Evolutionary conservation across 64 coral and sea anemone species (phyloP), one percentile per base, ranked within the genome.

Genomic region (Stylophora pistillata): DNA sequence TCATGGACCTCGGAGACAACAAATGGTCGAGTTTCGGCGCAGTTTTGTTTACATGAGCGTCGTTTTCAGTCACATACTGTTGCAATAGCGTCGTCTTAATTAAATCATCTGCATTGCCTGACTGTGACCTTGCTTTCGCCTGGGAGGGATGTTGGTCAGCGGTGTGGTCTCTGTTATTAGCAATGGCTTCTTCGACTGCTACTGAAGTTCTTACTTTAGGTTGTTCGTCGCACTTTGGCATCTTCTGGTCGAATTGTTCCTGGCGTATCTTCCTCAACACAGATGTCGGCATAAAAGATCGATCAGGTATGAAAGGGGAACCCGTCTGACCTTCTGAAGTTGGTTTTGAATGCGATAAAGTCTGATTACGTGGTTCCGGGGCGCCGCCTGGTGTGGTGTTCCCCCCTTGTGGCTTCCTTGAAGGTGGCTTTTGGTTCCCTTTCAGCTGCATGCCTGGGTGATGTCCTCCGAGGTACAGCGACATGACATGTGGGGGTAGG

Each of bases 261-360:
- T 92, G 73, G 15, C 86, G 83, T 15, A 92, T 92, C 56, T 92
- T 85, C 54, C 74, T 79, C 74, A 92, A 62, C 6, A 92, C 90
- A 31, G 90, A 86, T 4, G 90, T 92, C 15, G 90, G 90, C 90
- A 92, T 92, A 18, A 92, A 92, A 16, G 72, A 83, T 18, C 74
- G 41, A 41, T 92, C 90, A 25, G 21, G 31, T 68, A 84, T 84
- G 60, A 53, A 37, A 28, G 80, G 80, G 53, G 60, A 69, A 26
- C 33, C 20, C 12, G 60, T 5, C 20, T 84, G 80, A 53, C 64
- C 64, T n/a, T 60, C 64, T 4, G 80, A 70, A 0, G 2, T 37
- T 27, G 60, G 7, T 34, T 84, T 84, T 69, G 80, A 18, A 69
- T 55, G 20, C 10, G 53, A 34, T 52, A 23, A 15, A 16, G 18